Evolutionary conservation across 2,797 vertebrate species (phyloP).

Genomic region (Spinibarbus caldwelli): DNA sequence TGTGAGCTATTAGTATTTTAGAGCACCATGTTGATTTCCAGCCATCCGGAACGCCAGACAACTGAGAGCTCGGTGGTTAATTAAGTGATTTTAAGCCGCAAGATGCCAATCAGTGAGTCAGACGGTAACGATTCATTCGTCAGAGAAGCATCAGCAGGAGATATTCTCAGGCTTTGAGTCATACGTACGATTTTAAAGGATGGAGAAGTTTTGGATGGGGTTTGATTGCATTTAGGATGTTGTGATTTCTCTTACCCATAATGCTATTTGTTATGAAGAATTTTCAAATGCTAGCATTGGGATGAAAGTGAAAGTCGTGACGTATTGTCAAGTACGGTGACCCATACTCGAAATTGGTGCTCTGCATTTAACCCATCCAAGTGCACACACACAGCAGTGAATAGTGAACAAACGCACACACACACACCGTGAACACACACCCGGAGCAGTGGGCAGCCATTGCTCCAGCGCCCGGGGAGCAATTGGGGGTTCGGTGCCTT

Average conservation of each 20-base stretch:
- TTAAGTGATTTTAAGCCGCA: constrained; percentile 29
- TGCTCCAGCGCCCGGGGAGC: too few relatives aligned
- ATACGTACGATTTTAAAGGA: constrained; percentile 34
- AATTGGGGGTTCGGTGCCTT: too few relatives aligned
- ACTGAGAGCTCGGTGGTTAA: constrained; percentile 37
- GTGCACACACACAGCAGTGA: too few relatives aligned
- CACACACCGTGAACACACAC: too few relatives aligned
- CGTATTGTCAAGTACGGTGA: too few relatives aligned
- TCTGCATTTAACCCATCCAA: too few relatives aligned
- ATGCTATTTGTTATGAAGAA: background rate
- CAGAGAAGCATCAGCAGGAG: constrained; percentile 48
- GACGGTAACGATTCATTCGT: constrained; percentile 35
- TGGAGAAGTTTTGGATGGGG: constrained; percentile 30
- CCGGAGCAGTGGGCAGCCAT: too few relatives aligned
- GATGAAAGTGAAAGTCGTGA: too few relatives aligned
- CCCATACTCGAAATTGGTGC: too few relatives aligned
- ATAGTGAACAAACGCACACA: too few relatives aligned
- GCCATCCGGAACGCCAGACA: constrained; percentile 42
- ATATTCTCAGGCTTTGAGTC: constrained; percentile 44
- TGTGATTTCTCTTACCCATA: background rate
- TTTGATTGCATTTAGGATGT: background rate
- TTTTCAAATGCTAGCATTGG: background rate
- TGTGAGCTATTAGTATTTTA: constrained; percentile 35
- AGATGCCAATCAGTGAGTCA: constrained; percentile 57
- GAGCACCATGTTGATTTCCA: constrained; percentile 47